These are phyloP conservation scores for Malthinus seriepunctatus DNA, from an alignment of 2,888 invertebrate species.

Conservation along the genomic window DNA sequence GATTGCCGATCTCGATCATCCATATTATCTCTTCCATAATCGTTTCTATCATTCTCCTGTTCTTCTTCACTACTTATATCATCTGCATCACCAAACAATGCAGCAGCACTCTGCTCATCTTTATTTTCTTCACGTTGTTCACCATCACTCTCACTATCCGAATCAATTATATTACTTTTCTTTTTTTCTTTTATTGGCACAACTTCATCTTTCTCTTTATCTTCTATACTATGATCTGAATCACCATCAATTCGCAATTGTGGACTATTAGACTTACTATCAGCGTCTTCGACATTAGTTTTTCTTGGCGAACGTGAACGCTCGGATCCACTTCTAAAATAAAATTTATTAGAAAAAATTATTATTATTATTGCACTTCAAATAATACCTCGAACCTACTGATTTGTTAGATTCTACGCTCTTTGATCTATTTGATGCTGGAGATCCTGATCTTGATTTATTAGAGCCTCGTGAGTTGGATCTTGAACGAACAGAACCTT, in stretches of 20 bases:
- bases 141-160: constrained; percentile 66
- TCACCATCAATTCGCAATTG: constrained; percentile 57
- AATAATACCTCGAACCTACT: constrained; percentile 19
- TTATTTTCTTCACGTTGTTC: constrained; percentile 4
- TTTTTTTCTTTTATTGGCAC: constrained; percentile 42
- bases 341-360: background rate
- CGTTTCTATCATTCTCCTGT: constrained; percentile 52
- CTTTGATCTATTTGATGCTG: constrained; percentile 34
- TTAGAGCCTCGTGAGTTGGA: constrained; percentile 38
- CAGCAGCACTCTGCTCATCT: constrained; percentile 71
- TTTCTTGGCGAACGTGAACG: constrained; percentile 35
- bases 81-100: constrained; percentile 90
- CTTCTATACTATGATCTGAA: constrained; percentile 46
- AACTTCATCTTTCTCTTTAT: constrained; percentile 49
- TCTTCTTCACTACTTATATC: constrained; percentile 91
- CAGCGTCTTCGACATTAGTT: constrained; percentile 27
- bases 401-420: constrained; percentile 42
- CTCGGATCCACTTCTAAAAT: constrained; percentile 15
- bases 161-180: constrained; percentile 58
- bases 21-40: constrained; percentile 42
- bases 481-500: constrained; percentile 42
- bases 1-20: constrained; percentile 46
- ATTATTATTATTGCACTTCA: background rate
- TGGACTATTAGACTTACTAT: constrained; percentile 53
- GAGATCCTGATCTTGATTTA: constrained; percentile 30